A percentile compares a stretch with the other conserved stretches of the same genome.
These are phyloP conservation scores for Schizotus pectinicornis DNA, from an alignment of 2,888 invertebrate species.

Conservation along the genomic window DNA sequence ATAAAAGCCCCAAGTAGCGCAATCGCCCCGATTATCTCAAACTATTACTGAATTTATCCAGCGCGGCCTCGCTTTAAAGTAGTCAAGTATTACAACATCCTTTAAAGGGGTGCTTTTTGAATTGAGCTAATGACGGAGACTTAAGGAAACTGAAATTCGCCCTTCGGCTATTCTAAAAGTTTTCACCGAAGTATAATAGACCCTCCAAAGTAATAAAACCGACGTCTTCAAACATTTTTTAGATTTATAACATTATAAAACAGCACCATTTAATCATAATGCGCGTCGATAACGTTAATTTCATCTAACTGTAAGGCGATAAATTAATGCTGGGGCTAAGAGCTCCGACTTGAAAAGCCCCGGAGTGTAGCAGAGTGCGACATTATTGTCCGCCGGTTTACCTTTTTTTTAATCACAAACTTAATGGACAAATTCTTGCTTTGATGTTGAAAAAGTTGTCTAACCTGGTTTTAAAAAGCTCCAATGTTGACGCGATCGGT, in stretches of 20 bases:
- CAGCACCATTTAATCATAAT: too few relatives aligned
- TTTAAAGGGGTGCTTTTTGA: conserved; percentile 42
- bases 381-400: too few relatives aligned
- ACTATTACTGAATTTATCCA: conserved; percentile 15
- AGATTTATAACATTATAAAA: conserved; percentile 35
- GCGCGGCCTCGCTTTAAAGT: conserved; percentile 24
- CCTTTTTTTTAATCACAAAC: too few relatives aligned
- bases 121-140: conserved; percentile 49
- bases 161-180: conserved; percentile 51
- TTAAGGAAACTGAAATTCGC: conserved; percentile 43
- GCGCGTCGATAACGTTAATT: too few relatives aligned
- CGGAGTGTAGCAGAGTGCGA: too few relatives aligned
- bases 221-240: conserved; percentile 43
- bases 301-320: too few relatives aligned
- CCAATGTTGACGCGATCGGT: too few relatives aligned
- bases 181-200: conserved; percentile 52
- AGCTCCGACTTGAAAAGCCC: too few relatives aligned
- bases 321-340: too few relatives aligned
- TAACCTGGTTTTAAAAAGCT: too few relatives aligned
- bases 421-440: too few relatives aligned
- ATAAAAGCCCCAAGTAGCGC: conserved; percentile 2
- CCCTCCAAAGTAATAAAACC: conserved; percentile 50
- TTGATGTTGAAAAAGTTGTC: too few relatives aligned
- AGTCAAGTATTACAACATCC: conserved; percentile 32
- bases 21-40: background rate